Base-by-base conservation (phyloP, 2,797 vertebrate genomes). In the Picus viridis region DNA sequence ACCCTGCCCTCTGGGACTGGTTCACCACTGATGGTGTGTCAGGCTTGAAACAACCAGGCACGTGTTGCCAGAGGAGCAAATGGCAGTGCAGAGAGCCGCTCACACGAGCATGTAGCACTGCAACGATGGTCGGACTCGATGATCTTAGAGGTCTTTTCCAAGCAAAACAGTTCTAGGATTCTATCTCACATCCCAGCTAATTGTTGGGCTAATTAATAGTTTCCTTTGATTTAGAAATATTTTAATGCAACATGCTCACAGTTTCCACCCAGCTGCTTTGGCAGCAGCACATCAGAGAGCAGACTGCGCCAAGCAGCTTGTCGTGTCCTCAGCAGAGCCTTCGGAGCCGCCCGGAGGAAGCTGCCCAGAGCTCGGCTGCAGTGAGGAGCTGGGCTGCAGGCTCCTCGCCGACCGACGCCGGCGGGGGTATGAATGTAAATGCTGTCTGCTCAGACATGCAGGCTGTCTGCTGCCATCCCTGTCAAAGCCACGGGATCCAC, bases 401-500 rank as follows among this genome's bases (percentile, higher is more conserved):
- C 83, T 62, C 10, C 47, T 56, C 20, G 0, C 83, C 58, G 30
- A 29, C 14, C 6, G 62, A 7, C 49, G 49, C 22, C 10, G 51
- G 4, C 1, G 0, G 2, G 19, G 26, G 6, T 4, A 4, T 2
- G 41, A 16, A 89, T 78, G 72, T 24, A 61, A 45, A 75, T 72
- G 10, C 2, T 4, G 9, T 3, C 73, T 81, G 80, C 71, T 53
- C 78, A 89, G 82, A 81, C 53, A 89, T 67, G 47, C 65, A 17
- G 23, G 13, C 53, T 43, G 86, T 63, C 67, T 82, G 6, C 29
- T 64, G 10, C 19, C 51, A 53, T 65, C 16, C n/a, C 58, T 84
- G 86, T 86, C 86, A 92, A 86, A 95, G 83, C 39, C 61, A 57
- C 49, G 47, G 51, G 77, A 67, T 93, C 75, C 59, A 79, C 70